Base-by-base conservation (phyloP, 2,888 invertebrate genomes). In the Nebria salina region DNA sequence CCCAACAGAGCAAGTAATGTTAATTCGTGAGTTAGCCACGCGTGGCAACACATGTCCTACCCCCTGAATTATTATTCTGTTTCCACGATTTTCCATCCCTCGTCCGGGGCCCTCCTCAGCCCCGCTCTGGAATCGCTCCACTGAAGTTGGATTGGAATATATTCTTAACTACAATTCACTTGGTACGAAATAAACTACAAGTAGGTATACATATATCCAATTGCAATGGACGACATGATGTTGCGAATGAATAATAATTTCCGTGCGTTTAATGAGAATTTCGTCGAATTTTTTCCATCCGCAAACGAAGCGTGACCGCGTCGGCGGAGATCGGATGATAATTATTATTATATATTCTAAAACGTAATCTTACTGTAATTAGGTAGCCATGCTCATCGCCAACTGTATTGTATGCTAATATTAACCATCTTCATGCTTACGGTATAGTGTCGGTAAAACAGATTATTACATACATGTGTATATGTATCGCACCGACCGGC, bases 11-110 rank as follows among this genome's bases (percentile, higher is more conserved):
- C 84, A 84, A 83, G 83, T 84, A 84, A 84, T 84, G 84, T 84
- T 84, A 84, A 84, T 84, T 84, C 83, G 83, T 83, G 84, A 84
- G 83, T 84, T 84, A 84, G 84, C 84, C 84, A 84, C 84, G 84
- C 84, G 84, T 83, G 84, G 84, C 84, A 83, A 84, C 83, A 84
- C 84, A 84, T 84, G 84, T 84, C 84, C 83, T 79, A 79, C 25
- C 82, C 84, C 83, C 83, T 84, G 84, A 84, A 84, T 84, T 84
- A 84, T 84, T 84, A 84, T 84, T 83, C 84, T 83, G 82, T 83
- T 83, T 82, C 83, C 66, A 74, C 74, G 74, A 74, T 79, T 79
- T 75, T 66, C 65, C 65, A 73, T 65, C 75, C 73, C 42, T n/a
- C 77, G 34, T 68, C 70, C 68, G 70, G 13, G 9, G 20, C 70